Evolutionary conservation across 2,113 vertebrate species (phyloP), one percentile per base, ranked within the genome.

Genomic region (Forbesichthys agassizii): DNA sequence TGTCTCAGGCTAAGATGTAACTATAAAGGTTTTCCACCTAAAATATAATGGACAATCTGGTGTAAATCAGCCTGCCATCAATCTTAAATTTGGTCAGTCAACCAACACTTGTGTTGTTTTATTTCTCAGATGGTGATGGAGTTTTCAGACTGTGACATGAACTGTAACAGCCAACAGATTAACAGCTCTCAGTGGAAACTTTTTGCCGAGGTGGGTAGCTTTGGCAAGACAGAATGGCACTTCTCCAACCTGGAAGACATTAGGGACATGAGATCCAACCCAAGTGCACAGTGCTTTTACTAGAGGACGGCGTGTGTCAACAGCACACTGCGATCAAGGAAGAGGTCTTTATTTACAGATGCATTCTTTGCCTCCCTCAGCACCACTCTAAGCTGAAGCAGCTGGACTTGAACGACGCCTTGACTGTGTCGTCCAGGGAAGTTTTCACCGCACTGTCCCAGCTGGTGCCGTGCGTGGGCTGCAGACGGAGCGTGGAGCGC

Each of bases 71-170:
- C 20, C 20, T 20, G 20, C 20, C 20, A 20, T 20, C 2, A 20
- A 20, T 20, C 20, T 20, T 20, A 20, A 20, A 20, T 20, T 20
- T 20, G 20, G 20, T 20, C 20, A 20, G 20, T 20, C 20, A 20
- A 20, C 20, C 20, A 20, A 20, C 20, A 42, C 36, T 42, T 42
- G 1, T 42, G 7, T 42, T 42, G 36, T 77, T 18, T 81, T 79
- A 64, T 86, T 16, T 72, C 59, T 77, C 78, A 99, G 97, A 98
- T 99, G 97, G 97, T 99, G 91, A 98, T 99, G 96, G 97, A 99
- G 79, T 98, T 99, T 92, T 92, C 96, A 73, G 96, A 99, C 81
- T 93, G 93, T 46, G 83, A 95, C 80, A 85, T 96, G 85, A 94
- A 95, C 84, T 93, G 96, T n/a, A 95, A 96, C 87, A 93, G 91